These are phyloP conservation scores for Yponomeuta sedellus DNA, from an alignment of 2,888 invertebrate species.

Conservation along the genomic window DNA sequence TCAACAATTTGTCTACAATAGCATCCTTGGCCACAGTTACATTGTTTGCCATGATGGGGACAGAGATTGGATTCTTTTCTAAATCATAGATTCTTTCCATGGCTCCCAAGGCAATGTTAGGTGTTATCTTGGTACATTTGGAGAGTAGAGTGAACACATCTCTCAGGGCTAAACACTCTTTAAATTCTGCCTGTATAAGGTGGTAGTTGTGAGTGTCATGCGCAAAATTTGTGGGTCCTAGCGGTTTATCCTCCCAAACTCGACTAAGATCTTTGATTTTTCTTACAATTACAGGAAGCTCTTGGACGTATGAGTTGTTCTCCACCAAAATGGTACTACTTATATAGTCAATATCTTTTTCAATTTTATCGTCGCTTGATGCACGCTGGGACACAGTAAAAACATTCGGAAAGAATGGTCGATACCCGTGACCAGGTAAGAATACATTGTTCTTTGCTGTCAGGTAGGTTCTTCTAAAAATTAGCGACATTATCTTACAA, in stretches of 20 bases:
- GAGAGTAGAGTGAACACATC: constrained; percentile 65
- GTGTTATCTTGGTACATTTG: constrained; percentile 69
- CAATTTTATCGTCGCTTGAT: constrained; percentile 13
- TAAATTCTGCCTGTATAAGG: constrained; percentile 65
- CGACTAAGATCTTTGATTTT: constrained; percentile 60
- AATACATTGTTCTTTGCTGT: constrained; percentile 43
- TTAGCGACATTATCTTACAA: constrained; percentile 41
- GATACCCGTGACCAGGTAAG: constrained; percentile 31
- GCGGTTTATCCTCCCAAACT: constrained; percentile 32
- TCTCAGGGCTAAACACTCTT: constrained; percentile 55
- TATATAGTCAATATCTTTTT: constrained; percentile 42
- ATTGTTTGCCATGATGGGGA: constrained; percentile 35
- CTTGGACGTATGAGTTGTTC: constrained; percentile 81
- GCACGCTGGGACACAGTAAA: neutral
- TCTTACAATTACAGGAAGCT: constrained; percentile 80
- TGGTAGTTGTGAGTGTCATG: constrained; percentile 49
- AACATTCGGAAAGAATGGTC: constrained; percentile 23
- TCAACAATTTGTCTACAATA: constrained; percentile 61
- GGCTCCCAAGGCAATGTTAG: constrained; percentile 67
- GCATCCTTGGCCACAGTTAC: constrained; percentile 61
- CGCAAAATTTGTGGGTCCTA: constrained; percentile 17
- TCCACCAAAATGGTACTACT: constrained; percentile 78
- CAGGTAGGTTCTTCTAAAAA: constrained; percentile 37
- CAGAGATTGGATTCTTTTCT: constrained; percentile 45
- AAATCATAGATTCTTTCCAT: constrained; percentile 66